These are phyloP conservation scores for Apotomis turbidana DNA, from an alignment of 2,888 invertebrate genomes.

Conservation along the genomic window DNA sequence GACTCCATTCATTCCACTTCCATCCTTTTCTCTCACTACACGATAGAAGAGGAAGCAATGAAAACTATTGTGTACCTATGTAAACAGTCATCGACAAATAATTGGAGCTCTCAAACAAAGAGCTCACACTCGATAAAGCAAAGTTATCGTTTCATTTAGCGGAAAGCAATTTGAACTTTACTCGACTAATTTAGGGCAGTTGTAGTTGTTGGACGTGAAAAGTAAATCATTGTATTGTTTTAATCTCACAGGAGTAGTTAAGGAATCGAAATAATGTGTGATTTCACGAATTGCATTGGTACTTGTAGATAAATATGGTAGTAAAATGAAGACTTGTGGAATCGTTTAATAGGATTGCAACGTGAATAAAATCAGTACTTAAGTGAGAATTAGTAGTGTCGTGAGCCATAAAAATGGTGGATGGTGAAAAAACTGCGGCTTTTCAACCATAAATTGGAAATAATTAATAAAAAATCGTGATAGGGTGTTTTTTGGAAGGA, in stretches of 20 bases:
- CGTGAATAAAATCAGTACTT: no score
- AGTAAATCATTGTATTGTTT: conserved; percentile 3
- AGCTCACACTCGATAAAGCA: neutral
- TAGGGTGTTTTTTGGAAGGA: no score
- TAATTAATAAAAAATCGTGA: no score
- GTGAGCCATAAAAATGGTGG: no score
- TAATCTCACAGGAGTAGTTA: neutral
- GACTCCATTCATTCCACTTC: neutral
- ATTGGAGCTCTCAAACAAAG: conserved; percentile 26
- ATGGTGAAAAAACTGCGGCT: no score
- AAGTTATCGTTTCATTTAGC: conserved; percentile 29
- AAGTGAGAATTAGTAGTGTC: no score
- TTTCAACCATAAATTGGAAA: no score
- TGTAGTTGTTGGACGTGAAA: conserved; percentile 2
- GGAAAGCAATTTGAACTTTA: conserved; percentile 29
- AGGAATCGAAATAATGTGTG: no score
- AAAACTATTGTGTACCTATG: neutral
- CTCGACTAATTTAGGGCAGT: conserved; percentile 19
- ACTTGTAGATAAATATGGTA: no score
- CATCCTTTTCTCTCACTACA: neutral
- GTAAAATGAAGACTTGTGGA: no score
- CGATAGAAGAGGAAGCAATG: neutral
- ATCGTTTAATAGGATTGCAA: no score
- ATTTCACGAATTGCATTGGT: no score
- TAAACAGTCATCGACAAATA: neutral